Percentiles rank a stretch among this genome's conserved stretches.
phyloP scores from a whole-genome alignment of 2,888 invertebrate species.

The Thereva unica region DNA sequence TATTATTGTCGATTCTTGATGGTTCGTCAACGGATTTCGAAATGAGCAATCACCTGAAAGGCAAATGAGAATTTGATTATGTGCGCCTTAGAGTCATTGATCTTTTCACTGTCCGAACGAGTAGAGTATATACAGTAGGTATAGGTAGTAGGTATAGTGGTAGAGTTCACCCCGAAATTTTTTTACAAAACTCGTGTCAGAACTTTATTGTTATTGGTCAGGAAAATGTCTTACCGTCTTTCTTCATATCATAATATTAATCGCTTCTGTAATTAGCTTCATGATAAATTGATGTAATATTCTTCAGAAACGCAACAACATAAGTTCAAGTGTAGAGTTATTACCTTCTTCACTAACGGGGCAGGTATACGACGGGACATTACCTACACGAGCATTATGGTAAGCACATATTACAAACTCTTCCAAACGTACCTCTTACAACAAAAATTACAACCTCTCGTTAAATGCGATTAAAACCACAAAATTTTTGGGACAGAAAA shows the following conservation, averaged over 20 bases:
- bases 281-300: constrained; percentile 5
- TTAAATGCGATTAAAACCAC: neutral
- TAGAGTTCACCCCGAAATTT: neutral
- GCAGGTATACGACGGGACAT: too few species aligned
- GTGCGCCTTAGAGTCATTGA: constrained; percentile 12
- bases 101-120: neutral
- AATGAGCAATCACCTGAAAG: constrained; percentile 7
- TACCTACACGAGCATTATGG: too few species aligned
- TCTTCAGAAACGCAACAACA: too few species aligned
- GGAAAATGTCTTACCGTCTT: constrained; percentile 8
- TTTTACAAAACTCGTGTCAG: neutral
- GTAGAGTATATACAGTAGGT: too few species aligned
- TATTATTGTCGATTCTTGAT: neutral
- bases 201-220: constrained; percentile 6
- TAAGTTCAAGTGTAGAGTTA: too few species aligned
- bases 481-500: too few species aligned
- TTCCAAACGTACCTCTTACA: neutral
- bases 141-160: neutral
- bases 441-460: neutral
- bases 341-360: too few species aligned
- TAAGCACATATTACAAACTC: too few species aligned
- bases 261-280: constrained; percentile 20
- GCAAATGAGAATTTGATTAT: constrained; percentile 10
- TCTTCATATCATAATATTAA: neutral
- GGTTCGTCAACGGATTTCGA: constrained; percentile 1